Conservation (phyloP, 2,888 invertebrate genomes). For the Lampropteryx suffumata region DNA sequence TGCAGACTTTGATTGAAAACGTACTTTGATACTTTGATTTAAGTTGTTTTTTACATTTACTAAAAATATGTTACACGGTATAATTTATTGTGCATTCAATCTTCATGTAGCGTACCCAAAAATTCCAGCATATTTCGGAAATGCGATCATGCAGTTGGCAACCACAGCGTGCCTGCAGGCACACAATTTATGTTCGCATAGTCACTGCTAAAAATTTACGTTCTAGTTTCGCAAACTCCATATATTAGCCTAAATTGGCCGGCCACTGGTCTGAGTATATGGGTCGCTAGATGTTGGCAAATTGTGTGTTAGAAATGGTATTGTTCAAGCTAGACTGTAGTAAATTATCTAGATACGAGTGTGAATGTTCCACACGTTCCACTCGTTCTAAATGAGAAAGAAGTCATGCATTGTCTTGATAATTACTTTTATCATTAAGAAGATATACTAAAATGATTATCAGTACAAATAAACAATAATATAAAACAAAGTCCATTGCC, state of each 20-base stretch:
- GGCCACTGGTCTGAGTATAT: conserved; percentile 9
- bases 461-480: too few relatives aligned
- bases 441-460: too few relatives aligned
- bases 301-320: conserved; percentile 12
- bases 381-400: not conserved
- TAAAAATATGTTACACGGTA: too few relatives aligned
- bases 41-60: too few relatives aligned
- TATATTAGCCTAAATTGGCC: conserved; percentile 38
- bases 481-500: too few relatives aligned
- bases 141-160: conserved; percentile 19
- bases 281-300: conserved; percentile 9
- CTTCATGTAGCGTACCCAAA: not conserved
- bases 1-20: too few relatives aligned
- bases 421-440: too few relatives aligned
- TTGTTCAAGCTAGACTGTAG: not conserved
- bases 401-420: not conserved
- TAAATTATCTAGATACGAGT: not conserved
- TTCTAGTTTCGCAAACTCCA: conserved; percentile 34
- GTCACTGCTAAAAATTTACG: conserved; percentile 48
- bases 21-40: too few relatives aligned
- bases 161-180: conserved; percentile 43
- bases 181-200: conserved; percentile 42
- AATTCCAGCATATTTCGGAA: conserved; percentile 14
- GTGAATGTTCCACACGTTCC: too few relatives aligned
- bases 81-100: too few relatives aligned